A percentile compares a stretch with the other conserved stretches of the same genome.
Conservation (phyloP, 2,797 vertebrate species). For the Neosilurus mollespiculum region DNA sequence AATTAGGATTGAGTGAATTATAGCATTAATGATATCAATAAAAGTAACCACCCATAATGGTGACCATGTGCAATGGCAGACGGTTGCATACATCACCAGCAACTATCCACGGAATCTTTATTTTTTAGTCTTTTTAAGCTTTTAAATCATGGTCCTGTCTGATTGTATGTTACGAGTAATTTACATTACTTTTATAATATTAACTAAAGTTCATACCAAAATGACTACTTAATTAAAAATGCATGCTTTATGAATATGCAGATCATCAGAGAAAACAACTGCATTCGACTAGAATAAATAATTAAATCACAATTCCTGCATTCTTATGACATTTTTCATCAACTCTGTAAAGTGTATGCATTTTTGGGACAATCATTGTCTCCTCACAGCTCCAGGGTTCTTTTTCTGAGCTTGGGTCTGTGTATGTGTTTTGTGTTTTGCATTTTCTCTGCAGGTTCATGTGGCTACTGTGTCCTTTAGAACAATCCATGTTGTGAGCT, state of each 20-base stretch:
- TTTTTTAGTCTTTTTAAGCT: background rate
- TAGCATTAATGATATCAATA: background rate
- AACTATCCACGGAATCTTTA: background rate
- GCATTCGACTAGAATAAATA: background rate
- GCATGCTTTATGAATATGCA: background rate
- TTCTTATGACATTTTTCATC: background rate
- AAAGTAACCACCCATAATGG: background rate
- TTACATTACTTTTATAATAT: background rate
- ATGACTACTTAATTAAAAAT: background rate
- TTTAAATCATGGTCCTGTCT: background rate
- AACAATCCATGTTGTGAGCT: background rate
- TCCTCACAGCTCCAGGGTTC: background rate
- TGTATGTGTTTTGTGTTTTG: background rate
- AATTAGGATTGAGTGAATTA: too few species aligned
- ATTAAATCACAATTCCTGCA: background rate
- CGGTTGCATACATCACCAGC: background rate
- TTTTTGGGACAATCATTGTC: background rate
- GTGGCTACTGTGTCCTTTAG: background rate
- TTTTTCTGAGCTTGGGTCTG: background rate
- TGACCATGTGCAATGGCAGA: background rate
- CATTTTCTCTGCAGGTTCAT: background rate
- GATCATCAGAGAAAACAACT: background rate
- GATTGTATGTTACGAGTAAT: background rate
- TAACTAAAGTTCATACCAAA: background rate
- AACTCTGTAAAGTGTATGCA: background rate